Evolutionary conservation across 2,113 vertebrate genomes (phyloP), one percentile per base, ranked within the genome.

Genomic region (Pongo pygmaeus): DNA sequence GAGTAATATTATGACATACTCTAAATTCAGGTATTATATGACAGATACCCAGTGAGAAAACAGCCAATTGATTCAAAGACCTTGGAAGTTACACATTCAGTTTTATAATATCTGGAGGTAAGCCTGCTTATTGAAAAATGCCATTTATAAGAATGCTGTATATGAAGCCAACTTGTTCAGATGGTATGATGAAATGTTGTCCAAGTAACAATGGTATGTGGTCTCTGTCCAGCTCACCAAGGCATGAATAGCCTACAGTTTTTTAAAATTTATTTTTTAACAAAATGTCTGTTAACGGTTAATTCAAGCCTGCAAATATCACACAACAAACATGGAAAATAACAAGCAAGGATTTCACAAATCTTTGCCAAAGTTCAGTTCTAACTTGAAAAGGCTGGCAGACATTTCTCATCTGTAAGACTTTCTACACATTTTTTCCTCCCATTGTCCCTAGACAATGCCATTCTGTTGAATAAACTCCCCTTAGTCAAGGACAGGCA

Each of bases 321-420:
- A 86, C 32, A 93, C 17, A 93, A 84, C 52, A 84, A 92, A 70
- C 2, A 25, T 1, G 17, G 89, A 91, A 94, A 50, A 61, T 38
- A 78, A 64, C 35, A 93, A 90, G 77, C 38, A 83, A 77, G 46
- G 18, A 83, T 77, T 95, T 91, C 40, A 14, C 8, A 93, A 32
- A 72, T 91, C 13, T 86, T 32, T 93, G 89, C 89, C 77, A 97
- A 97, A 69, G 89, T 93, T 75, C 25, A 80, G 40, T 95, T 96
- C 89, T 91, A 83, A 89, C 55, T 85, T 96, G 17, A 78, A 89
- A 94, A 95, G 38, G 0, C 55, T 95, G 74, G 74, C 79, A 57
- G 9, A 64, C 43, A 4, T 84, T 95, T 90, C 57, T 96, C 50
- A 91, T 67, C 43, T 96, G 8, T 50, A 91, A 57, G 93, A 85